phyloP scores from a whole-genome alignment of 2,888 invertebrate species.

The Drosophila algonquin region DNA sequence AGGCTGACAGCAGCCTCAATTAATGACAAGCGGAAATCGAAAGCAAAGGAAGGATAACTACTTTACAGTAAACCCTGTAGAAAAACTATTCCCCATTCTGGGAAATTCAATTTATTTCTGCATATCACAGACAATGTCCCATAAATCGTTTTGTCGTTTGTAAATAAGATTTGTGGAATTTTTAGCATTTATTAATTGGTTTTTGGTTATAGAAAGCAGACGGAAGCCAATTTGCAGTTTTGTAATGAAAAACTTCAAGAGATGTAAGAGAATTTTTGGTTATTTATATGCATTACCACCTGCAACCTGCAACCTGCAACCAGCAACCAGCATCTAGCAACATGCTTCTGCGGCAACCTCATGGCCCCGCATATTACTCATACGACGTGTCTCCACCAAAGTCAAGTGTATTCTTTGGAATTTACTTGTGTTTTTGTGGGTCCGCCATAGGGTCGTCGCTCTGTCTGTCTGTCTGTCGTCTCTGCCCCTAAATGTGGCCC shows the following conservation, averaged over 20 bases:
- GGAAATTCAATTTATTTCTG: not conserved
- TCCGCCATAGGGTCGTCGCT: slow-evolving; percentile 13
- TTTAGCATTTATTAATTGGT: slow-evolving; percentile 67
- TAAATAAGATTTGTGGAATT: slow-evolving; percentile 49
- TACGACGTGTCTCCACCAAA: slow-evolving; percentile 45
- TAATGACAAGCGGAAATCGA: slow-evolving; percentile 41
- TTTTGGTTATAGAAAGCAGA: slow-evolving; percentile 47
- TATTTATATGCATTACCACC: slow-evolving; percentile 60
- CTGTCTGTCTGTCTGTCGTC: slow-evolving; percentile 32
- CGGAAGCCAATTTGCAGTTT: slow-evolving; percentile 70
- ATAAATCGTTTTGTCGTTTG: slow-evolving; percentile 28
- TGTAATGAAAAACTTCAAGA: slow-evolving; percentile 70
- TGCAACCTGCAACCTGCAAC: slow-evolving; percentile 6
- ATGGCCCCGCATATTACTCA: slow-evolving; percentile 39
- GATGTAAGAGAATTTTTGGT: slow-evolving; percentile 52
- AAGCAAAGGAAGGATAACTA: slow-evolving; percentile 1
- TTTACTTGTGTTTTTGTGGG: slow-evolving; percentile 55
- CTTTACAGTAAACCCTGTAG: not conserved
- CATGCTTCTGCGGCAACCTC: not conserved
- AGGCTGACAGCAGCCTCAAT: slow-evolving; percentile 32
- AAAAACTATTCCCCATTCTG: not conserved
- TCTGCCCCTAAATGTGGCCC: slow-evolving; percentile 56
- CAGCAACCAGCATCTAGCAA: too few relatives aligned
- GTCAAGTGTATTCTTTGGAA: slow-evolving; percentile 59
- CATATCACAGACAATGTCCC: slow-evolving; percentile 1